Conservation (phyloP, 2,797 vertebrate genomes). For the Eulemur rubriventer region DNA sequence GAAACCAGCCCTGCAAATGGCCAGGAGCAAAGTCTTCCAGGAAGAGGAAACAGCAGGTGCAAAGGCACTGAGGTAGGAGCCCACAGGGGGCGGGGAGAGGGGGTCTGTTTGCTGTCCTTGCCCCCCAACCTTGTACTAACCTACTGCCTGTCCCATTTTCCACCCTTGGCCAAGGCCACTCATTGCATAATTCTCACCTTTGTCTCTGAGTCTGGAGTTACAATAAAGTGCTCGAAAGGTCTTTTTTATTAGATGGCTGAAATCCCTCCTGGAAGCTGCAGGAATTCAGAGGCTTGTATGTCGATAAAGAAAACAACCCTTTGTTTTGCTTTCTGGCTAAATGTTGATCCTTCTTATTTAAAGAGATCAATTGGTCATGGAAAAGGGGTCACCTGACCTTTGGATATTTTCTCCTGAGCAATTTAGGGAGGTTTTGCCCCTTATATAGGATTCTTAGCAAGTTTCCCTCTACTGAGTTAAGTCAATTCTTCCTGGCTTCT, state of each 20-base stretch:
- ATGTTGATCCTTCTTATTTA: not conserved
- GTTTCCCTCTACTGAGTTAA: not conserved
- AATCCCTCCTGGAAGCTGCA: not conserved
- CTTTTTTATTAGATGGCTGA: not conserved
- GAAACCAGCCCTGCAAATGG: not conserved
- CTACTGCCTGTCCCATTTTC: not conserved
- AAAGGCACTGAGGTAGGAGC: not conserved
- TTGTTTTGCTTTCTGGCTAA: not conserved
- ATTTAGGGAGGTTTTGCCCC: not conserved
- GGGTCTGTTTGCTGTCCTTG: not conserved
- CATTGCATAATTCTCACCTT: not conserved
- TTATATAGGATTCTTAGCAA: not conserved
- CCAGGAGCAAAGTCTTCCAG: not conserved
- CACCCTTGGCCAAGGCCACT: not conserved
- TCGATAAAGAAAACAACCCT: not conserved
- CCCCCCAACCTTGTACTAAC: not conserved
- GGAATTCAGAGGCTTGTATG: not conserved
- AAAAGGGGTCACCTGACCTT: not conserved
- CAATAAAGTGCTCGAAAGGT: too few species aligned
- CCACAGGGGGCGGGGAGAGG: fast-evolving
- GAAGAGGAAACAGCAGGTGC: not conserved
- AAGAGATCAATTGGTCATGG: not conserved
- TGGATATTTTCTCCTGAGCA: not conserved
- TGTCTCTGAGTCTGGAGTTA: not conserved
- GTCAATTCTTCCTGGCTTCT: not conserved